Evolutionary conservation across 1,140 invertebrate genomes (phyloP), one percentile per base, ranked within the genome.

Genomic region (Drosophila prosaltans): DNA sequence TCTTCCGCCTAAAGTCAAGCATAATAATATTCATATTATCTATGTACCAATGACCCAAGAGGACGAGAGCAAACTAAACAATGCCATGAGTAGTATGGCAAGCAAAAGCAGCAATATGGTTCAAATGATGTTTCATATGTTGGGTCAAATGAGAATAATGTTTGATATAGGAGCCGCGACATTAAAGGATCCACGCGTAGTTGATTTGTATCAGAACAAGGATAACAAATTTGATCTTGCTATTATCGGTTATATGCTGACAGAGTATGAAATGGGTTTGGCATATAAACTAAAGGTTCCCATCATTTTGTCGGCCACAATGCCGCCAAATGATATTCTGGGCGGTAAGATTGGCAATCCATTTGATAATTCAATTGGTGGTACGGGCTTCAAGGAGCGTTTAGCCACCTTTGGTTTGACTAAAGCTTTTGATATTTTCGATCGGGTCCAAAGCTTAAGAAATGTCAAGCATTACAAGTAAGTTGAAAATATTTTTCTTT

Each of bases 211-310:
- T 8, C 32, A 64, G 0, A 65, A 79, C 32, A 30, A 58, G 7
- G 63, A 62, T n/a, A 73, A 65, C n/a, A 69, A 72, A 45, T 84
- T 74, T 39, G 81, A 84, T 64, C 32, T 84, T 28, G 61, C 76
- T 2, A 41, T 81, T 5, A 7, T 55, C 1, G 81, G 78, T 1
- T 75, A 55, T 2, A 65, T 76, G 26, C 11, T 79, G 8, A 84
- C 78, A 21, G 24, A 66, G 5, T 81, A 72, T 10, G 48, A 76
- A 24, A 21, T 84, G 32, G 76, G 76, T 2, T 54, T 81, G 6
- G 70, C 67, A 1, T 60, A 65, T 5, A 78, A 79, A 43, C 61
- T 84, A 8, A 79, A 79, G 0, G 74, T 65, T 6, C 81, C 81
- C 0, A 3, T 77, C 0, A 54, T 74, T 4, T 41, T 79, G 0